A percentile compares a stretch with the other conserved stretches of the same genome.
Evolutionary conservation across 2,888 invertebrate genomes (phyloP).

Genomic region (Drosophila kanekoi): DNA sequence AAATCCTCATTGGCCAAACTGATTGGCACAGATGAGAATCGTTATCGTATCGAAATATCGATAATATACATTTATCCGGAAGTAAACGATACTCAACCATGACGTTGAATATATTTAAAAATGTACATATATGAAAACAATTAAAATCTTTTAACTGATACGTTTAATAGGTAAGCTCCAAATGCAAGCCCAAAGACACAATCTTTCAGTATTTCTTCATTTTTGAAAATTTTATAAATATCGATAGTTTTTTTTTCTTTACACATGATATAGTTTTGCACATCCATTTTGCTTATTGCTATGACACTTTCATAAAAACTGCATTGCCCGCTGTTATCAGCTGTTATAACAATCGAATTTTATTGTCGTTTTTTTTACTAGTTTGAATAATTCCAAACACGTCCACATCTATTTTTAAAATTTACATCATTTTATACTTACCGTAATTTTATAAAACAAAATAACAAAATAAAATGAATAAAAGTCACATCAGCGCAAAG

Average conservation of each 20-base stretch:
- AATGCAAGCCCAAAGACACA: no score
- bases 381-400: no score
- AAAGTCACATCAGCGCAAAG: background rate
- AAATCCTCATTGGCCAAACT: conserved; percentile 41
- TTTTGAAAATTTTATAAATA: background rate
- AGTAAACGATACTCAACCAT: background rate
- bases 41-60: conserved; percentile 22
- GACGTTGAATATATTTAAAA: background rate
- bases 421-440: no score
- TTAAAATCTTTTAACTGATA: no score
- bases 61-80: no score
- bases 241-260: background rate
- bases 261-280: no score
- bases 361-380: no score
- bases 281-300: background rate
- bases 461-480: background rate
- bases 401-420: no score
- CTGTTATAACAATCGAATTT: no score
- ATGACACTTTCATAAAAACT: background rate
- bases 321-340: background rate
- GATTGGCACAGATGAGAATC: background rate
- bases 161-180: background rate
- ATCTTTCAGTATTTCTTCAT: background rate
- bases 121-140: background rate
- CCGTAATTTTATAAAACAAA: no score